Evolutionary conservation across 2,888 invertebrate species (phyloP), one percentile per base, ranked within the genome.

Genomic region (Spilosoma lubricipeda): DNA sequence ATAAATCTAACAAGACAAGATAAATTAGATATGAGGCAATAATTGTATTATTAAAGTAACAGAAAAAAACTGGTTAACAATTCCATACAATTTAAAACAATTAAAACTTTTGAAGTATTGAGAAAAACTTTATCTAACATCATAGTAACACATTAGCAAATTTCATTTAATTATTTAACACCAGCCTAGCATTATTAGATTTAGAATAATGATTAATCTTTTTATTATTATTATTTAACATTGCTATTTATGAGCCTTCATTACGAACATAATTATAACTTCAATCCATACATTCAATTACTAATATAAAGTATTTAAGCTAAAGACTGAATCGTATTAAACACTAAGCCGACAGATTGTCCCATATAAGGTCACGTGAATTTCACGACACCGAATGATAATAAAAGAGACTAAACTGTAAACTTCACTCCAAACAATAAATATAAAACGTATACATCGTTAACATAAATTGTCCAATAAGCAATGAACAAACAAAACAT

Each of bases 401-500:
- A 59, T 30, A 63, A 52, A 69, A 33, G 27, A 52, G 23, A n/a
- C n/a, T 27, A 15, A 33, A 64, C 45, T 48, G 36, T 65, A 71
- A n/a, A 33, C 13, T 4, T 23, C 20, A 65, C 33, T 65, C 18
- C 45, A 8, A 48, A 36, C 48, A 67, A 71, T 56, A 69, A 27
- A 18, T 82, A 67, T 74, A 69, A 48, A 67, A 72, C 67, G 42
- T 70, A 73, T 66, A 36, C 13, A 52, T 18, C 70, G 75, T 76
- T 75, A 72, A 27, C 48, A 68, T 75, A 68, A 67, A 70, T n/a
- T 67, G 42, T 36, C 69, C 67, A 74, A 80, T 78, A 63, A 48
- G 68, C 42, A 42, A 5, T 76, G 74, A 73, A 71, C 70, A 75
- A 76, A 66, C 45, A 56, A 73, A 76, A 78, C 70, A 72, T 78